These are phyloP conservation scores for Pteropus rufus DNA, from an alignment of 2,797 vertebrate genomes.

Conservation along the genomic window DNA sequence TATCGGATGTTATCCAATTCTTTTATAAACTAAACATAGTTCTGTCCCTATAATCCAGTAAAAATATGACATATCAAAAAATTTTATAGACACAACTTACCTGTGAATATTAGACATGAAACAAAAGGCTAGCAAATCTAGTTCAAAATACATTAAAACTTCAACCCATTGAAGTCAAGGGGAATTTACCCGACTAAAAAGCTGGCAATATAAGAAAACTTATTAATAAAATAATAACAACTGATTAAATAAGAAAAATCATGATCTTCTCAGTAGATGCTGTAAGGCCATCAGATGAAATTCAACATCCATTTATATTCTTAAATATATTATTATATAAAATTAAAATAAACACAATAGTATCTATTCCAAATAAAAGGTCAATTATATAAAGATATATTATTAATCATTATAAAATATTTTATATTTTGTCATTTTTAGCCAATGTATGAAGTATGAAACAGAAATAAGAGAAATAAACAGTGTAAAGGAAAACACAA, in stretches of 20 bases:
- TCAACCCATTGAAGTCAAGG: background rate
- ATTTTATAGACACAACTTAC: background rate
- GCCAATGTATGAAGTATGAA: background rate
- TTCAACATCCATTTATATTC: background rate
- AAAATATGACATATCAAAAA: background rate
- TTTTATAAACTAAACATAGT: conserved; percentile 33
- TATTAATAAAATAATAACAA: conserved; percentile 34
- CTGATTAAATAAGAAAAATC: conserved; percentile 14
- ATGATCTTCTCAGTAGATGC: background rate
- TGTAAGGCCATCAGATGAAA: background rate
- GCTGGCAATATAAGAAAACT: background rate
- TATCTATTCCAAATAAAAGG: conserved; percentile 13
- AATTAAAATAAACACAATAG: conserved; percentile 7
- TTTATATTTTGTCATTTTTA: conserved; percentile 21
- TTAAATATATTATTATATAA: conserved; percentile 5
- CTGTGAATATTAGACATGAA: background rate
- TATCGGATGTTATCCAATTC: background rate
- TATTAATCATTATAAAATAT: conserved; percentile 7
- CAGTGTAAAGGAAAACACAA: background rate
- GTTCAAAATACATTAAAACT: conserved; percentile 8
- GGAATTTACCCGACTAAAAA: conserved; percentile 13
- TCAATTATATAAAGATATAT: background rate
- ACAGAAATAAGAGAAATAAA: conserved; percentile 27
- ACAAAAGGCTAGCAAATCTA: background rate
- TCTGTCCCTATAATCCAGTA: background rate